phyloP scores from a whole-genome alignment of 2,888 invertebrate species.

The Volucella inanis region DNA sequence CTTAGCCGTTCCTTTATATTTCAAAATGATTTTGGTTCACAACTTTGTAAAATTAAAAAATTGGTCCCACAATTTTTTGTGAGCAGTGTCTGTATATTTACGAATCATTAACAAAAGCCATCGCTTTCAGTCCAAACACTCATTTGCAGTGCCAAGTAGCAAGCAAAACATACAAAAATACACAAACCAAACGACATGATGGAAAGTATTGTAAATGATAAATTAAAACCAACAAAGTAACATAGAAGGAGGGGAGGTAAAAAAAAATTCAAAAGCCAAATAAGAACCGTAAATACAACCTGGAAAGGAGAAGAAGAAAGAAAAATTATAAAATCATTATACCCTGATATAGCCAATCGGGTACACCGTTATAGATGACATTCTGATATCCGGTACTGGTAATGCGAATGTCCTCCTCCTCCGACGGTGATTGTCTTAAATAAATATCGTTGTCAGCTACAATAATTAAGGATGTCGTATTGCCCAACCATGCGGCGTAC shows the following conservation, averaged over 20 bases:
- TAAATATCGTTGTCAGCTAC: conserved; percentile 95
- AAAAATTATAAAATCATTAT: conserved; percentile 73
- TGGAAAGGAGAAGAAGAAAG: background rate
- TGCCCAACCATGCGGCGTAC: conserved; percentile 92
- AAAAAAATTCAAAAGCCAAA: background rate
- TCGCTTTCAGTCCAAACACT: conserved; percentile 2
- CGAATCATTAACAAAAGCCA: conserved; percentile 12
- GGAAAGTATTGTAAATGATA: conserved; percentile 4
- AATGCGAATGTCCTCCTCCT: conserved; percentile 87
- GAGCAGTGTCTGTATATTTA: background rate
- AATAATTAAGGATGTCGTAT: conserved; percentile 90
- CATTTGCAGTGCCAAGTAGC: background rate
- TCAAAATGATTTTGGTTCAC: no score
- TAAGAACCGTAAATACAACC: background rate
- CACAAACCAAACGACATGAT: background rate
- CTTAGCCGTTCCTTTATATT: no score
- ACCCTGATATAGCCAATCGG: conserved; percentile 99
- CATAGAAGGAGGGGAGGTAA: background rate
- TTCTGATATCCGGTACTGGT: conserved; percentile 91
- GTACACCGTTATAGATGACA: conserved; percentile 94
- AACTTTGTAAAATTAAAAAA: background rate
- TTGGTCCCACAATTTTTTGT: background rate
- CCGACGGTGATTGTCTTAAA: conserved; percentile 89
- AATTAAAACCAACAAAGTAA: background rate
- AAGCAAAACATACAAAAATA: conserved; percentile 1